Conservation (phyloP, 1,140 invertebrate species). For the Macrosteles quadrilineatus region DNA sequence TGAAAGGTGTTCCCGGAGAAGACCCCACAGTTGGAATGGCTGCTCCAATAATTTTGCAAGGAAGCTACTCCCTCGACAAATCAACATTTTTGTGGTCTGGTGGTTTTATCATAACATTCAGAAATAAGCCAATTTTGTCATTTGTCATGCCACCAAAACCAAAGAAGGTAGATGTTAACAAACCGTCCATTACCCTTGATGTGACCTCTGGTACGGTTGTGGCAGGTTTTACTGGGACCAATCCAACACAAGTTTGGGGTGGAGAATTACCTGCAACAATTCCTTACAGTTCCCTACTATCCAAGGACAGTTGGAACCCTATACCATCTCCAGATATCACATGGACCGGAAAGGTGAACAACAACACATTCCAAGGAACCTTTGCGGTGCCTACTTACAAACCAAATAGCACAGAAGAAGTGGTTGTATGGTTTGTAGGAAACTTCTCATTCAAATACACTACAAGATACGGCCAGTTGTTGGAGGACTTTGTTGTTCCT, state of each 20-base stretch:
- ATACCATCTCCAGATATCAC: constrained; percentile 12
- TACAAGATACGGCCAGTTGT: not conserved
- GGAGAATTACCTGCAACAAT: constrained; percentile 30
- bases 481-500: constrained; percentile 7
- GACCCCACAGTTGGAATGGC: not conserved
- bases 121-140: not conserved
- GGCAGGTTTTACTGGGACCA: not conserved
- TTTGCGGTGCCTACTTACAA: constrained; percentile 24
- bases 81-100: constrained; percentile 28
- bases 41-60: constrained; percentile 29
- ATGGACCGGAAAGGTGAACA: constrained; percentile 18
- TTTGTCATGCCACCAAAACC: not conserved
- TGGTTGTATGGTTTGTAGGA: constrained; percentile 1
- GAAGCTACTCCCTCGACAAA: constrained; percentile 19
- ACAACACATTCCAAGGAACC: constrained; percentile 8
- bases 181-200: constrained; percentile 12
- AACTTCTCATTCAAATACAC: constrained; percentile 29
- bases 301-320: constrained; percentile 20
- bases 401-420: constrained; percentile 4
- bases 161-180: not conserved
- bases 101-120: constrained; percentile 8
- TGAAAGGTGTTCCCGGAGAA: not conserved
- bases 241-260: constrained; percentile 20
- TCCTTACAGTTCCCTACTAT: constrained; percentile 22
- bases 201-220: constrained; percentile 18